These are phyloP conservation scores for Thamnaconus septentrionalis DNA, from an alignment of 2,113 vertebrate species.

Conservation along the genomic window DNA sequence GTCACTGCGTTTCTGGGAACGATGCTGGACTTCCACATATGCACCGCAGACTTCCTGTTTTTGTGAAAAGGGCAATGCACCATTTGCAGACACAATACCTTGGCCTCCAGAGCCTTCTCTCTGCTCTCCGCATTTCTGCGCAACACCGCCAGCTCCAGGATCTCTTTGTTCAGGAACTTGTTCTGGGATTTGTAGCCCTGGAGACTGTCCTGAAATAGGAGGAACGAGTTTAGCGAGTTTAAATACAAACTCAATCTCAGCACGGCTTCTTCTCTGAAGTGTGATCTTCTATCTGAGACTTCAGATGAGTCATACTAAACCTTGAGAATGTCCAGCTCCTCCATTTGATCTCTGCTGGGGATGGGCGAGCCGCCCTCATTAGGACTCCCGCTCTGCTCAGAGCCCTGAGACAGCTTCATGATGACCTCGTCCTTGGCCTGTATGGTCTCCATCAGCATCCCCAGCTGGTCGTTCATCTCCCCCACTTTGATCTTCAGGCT, in stretches of 20 bases:
- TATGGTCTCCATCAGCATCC: slow-evolving; percentile 96
- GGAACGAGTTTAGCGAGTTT: background rate
- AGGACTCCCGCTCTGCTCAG: slow-evolving; percentile 62
- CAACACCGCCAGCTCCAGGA: slow-evolving; percentile 90
- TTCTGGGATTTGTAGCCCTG: slow-evolving; percentile 97
- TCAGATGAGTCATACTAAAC: slow-evolving; percentile 59
- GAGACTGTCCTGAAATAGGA: slow-evolving; percentile 84
- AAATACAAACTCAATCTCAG: too few species aligned
- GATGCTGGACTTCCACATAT: slow-evolving; percentile 33
- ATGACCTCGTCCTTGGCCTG: slow-evolving; percentile 97
- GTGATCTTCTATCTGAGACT: too few species aligned
- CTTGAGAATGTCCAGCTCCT: slow-evolving; percentile 87
- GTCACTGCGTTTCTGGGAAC: background rate
- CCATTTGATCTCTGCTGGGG: slow-evolving; percentile 71
- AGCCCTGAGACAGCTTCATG: slow-evolving; percentile 86
- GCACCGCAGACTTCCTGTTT: slow-evolving; percentile 50
- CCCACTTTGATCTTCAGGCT: slow-evolving; percentile 86
- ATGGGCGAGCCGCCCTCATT: slow-evolving; percentile 31
- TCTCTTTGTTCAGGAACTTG: slow-evolving; percentile 98
- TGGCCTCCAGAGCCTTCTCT: slow-evolving; percentile 86
- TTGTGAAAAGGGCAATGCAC: slow-evolving; percentile 2
- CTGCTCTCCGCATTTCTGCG: slow-evolving; percentile 88
- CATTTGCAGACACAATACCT: slow-evolving; percentile 74
- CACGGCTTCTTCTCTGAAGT: too few species aligned
- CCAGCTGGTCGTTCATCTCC: slow-evolving; percentile 88